Evolutionary conservation across 2,888 invertebrate species (phyloP), one percentile per base, ranked within the genome.

Genomic region (Palloptera scutellata): DNA sequence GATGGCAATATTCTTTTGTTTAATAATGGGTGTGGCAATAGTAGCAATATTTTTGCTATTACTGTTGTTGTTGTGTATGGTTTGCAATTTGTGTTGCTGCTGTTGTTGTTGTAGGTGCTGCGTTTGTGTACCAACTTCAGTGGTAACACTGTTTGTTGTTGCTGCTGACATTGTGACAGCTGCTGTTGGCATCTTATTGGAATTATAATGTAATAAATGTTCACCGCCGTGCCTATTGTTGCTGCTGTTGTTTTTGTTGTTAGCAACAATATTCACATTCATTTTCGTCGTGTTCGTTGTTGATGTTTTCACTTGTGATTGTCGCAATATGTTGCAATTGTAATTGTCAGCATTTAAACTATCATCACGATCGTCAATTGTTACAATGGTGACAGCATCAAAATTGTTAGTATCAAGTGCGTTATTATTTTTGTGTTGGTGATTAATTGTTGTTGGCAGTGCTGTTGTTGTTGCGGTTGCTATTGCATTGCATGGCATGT

Each of bases 1-100:
- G 60, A 81, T 77, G 66, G 81, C 81, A 68, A 81, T 80, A 68
- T 75, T 82, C 66, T 81, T 81, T 55, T 73, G 70, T 61, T 80
- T 80, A 65, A 67, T 67, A 30, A 43, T 54, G 63, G 51, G 71
- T 51, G 40, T 60, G 63, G 55, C 68, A 64, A 62, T 61, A 68
- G 66, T 63, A 58, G 59, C 65, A 68, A 64, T 48, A 30, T 69
- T 68, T 66, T 53, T 72, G 70, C 15, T 67, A 70, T 69, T 79
- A 72, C 70, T 73, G 74, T 66, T 74, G 57, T 70, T 73, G 74
- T 53, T 65, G 76, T 72, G 59, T 72, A 77, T 63, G 54, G 70
- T 60, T 65, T 73, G 57, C 43, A 75, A 73, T 61, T 70, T 62
- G 11, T 67, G 69, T 10, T 72, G 71, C 58, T 72, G 69, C 15